Conservation (phyloP, 2,888 invertebrate species). For the Elegia similella region DNA sequence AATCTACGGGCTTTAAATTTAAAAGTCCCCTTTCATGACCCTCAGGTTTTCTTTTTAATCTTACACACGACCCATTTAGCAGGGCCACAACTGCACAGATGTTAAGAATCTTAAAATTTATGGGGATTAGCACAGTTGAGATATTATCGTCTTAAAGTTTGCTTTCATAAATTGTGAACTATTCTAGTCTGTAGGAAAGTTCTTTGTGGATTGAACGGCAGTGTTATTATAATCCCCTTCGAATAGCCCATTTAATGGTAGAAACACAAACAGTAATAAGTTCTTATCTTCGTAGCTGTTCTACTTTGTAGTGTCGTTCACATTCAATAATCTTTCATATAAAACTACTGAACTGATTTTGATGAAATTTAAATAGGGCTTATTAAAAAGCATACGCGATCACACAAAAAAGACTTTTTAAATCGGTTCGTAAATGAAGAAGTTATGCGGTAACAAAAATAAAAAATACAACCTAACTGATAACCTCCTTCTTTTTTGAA, state of each 20-base stretch:
- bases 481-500: no score
- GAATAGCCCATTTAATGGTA: not conserved
- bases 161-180: slow-evolving; percentile 12
- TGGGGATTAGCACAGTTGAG: slow-evolving; percentile 22
- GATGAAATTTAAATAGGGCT: no score
- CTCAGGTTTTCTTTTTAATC: slow-evolving; percentile 57
- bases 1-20: slow-evolving; percentile 67
- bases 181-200: slow-evolving; percentile 3
- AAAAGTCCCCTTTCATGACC: slow-evolving; percentile 54
- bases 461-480: no score
- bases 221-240: not conserved
- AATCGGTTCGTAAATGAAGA: no score
- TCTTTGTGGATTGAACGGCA: slow-evolving; percentile 8
- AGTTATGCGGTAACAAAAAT: no score
- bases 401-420: no score
- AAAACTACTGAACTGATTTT: no score
- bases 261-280: not conserved
- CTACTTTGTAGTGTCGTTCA: no score
- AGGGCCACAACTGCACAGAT: slow-evolving; percentile 40
- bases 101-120: slow-evolving; percentile 31
- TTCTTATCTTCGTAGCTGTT: no score
- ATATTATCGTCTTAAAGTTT: slow-evolving; percentile 14
- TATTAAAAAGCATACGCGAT: no score
- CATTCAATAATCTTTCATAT: no score
- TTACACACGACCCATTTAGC: slow-evolving; percentile 53